Conservation (phyloP, 2,888 invertebrate species). For the Ectemnius continuus region DNA sequence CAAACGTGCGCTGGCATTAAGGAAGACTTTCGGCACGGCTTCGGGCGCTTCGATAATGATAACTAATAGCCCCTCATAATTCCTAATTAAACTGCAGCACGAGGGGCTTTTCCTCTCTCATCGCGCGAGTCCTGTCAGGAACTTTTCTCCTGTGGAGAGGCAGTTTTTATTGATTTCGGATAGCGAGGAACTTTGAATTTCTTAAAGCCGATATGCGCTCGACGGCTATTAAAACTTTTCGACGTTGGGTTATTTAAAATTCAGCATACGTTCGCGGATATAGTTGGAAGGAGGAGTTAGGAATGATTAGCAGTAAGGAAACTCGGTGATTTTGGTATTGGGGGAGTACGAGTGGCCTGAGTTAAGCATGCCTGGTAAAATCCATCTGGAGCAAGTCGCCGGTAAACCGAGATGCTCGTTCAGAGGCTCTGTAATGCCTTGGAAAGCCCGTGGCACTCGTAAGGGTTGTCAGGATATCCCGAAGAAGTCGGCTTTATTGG, state of each 20-base stretch:
- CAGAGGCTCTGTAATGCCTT: slow-evolving; percentile 31
- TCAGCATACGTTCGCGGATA: background rate
- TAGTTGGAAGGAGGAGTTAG: background rate
- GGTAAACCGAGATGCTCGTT: slow-evolving; percentile 15
- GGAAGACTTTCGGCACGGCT: background rate
- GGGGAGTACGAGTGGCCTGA: too few species aligned
- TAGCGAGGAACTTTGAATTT: background rate
- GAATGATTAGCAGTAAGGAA: background rate
- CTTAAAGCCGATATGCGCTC: background rate
- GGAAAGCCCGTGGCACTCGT: slow-evolving; percentile 1
- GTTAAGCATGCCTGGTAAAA: slow-evolving; percentile 12
- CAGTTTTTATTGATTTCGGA: background rate
- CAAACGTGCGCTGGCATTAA: background rate
- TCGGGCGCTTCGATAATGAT: background rate
- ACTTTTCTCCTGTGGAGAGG: background rate
- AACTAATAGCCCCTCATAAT: slow-evolving; percentile 13
- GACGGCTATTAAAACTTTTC: background rate
- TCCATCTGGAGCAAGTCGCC: background rate
- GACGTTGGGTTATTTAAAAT: background rate
- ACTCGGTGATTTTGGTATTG: too few species aligned
- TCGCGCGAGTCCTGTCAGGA: background rate
- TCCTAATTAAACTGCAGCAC: slow-evolving; percentile 1
- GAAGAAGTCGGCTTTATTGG: slow-evolving; percentile 6
- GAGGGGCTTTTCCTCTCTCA: background rate
- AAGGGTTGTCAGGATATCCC: slow-evolving; percentile 10